phyloP scores from a whole-genome alignment of 2,888 invertebrate genomes.

The Dolichomitus sp. region DNA sequence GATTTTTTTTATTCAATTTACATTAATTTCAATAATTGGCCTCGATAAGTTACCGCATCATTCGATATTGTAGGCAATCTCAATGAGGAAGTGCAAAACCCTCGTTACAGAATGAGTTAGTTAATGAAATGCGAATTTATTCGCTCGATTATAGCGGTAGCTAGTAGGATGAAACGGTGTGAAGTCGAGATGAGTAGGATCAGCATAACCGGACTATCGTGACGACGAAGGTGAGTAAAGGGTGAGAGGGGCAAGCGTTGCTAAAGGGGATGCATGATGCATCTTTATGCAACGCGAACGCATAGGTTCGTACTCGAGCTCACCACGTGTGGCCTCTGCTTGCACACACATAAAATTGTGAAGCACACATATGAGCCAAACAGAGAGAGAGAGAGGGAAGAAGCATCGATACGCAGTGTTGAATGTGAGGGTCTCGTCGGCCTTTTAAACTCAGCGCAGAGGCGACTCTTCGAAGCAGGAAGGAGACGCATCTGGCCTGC shows the following conservation, averaged over 20 bases:
- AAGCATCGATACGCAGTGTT: conserved; percentile 14
- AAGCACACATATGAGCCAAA: background rate
- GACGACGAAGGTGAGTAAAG: conserved; percentile 1
- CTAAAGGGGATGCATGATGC: conserved; percentile 27
- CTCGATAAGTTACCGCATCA: too few relatives aligned
- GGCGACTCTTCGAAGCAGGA: conserved; percentile 39
- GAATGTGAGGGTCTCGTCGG: conserved; percentile 26
- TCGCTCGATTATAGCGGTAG: conserved; percentile 22
- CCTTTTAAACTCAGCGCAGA: conserved; percentile 41
- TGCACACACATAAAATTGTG: background rate
- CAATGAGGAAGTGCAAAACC: background rate
- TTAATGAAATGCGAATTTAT: conserved; percentile 29
- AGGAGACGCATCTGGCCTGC: conserved; percentile 41
- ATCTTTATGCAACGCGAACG: conserved; percentile 34
- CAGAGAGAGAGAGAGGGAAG: background rate
- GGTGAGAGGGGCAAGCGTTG: background rate
- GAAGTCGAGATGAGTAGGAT: conserved; percentile 24
- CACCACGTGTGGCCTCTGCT: conserved; percentile 20
- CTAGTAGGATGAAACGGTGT: conserved; percentile 14
- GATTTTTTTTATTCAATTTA: too few relatives aligned
- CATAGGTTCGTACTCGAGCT: conserved; percentile 1
- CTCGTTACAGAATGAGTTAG: background rate
- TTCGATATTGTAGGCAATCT: background rate
- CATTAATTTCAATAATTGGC: too few relatives aligned
- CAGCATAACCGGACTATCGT: conserved; percentile 35